Percentiles rank a stretch among this genome's conserved stretches.
phyloP scores from a whole-genome alignment of 2,113 vertebrate species.

The Xyliphius kryptos region DNA sequence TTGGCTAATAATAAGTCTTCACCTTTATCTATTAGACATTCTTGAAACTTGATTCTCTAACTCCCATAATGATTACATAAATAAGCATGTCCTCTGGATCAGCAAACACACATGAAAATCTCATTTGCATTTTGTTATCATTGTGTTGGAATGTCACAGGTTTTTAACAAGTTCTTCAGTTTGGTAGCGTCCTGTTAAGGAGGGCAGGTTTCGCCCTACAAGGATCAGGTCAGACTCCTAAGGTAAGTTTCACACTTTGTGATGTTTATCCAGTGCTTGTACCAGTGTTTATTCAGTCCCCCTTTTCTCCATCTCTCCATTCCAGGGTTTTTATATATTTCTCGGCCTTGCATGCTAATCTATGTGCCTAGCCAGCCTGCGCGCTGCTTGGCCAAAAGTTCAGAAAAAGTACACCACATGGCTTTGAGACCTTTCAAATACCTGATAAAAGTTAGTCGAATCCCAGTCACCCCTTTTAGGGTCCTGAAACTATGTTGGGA shows the following conservation, averaged over 20 bases:
- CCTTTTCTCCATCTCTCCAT: constrained; percentile 18
- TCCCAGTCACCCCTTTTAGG: too few species aligned
- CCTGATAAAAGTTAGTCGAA: too few species aligned
- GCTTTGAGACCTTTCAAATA: too few species aligned
- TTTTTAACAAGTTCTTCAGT: too few species aligned
- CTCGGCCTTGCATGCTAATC: constrained; percentile 15
- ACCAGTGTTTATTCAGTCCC: too few species aligned
- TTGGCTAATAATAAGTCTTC: constrained; percentile 25
- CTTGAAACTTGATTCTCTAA: constrained; percentile 19
- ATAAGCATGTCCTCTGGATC: constrained; percentile 30
- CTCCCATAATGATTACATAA: constrained; percentile 6
- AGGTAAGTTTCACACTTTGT: too few species aligned
- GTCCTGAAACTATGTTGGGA: too few species aligned
- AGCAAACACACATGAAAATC: constrained; percentile 14
- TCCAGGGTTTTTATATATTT: constrained; percentile 13
- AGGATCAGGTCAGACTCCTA: too few species aligned
- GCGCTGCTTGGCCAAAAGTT: neutral
- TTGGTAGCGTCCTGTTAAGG: too few species aligned
- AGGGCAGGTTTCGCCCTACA: too few species aligned
- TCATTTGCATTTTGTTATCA: constrained; percentile 23
- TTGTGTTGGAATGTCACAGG: too few species aligned
- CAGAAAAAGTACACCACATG: neutral
- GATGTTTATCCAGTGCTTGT: too few species aligned
- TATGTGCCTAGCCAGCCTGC: constrained; percentile 23
- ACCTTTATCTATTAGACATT: constrained; percentile 26